phyloP scores from a whole-genome alignment of 2,888 invertebrate species.

The Lepidonotus clava region DNA sequence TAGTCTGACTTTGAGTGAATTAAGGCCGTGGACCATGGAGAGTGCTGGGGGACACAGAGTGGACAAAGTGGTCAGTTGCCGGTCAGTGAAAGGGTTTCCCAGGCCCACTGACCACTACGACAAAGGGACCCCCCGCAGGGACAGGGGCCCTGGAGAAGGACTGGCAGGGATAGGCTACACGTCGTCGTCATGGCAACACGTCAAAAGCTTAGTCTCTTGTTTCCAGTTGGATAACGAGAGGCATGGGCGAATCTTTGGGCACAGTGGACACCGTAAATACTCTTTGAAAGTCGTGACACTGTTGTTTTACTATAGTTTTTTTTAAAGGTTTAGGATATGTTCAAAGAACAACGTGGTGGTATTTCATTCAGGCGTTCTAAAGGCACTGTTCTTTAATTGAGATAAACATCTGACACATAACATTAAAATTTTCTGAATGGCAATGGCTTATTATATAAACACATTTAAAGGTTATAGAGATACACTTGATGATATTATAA shows the following conservation, averaged over 20 bases:
- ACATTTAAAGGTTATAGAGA: too few relatives aligned
- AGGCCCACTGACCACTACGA: background rate
- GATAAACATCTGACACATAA: too few relatives aligned
- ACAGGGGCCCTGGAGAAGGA: background rate
- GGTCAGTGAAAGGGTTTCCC: background rate
- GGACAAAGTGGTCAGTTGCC: background rate
- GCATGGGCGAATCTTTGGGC: background rate
- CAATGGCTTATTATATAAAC: too few relatives aligned
- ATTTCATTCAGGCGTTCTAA: too few relatives aligned
- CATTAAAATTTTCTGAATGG: too few relatives aligned
- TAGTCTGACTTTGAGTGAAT: background rate
- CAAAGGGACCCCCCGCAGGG: background rate
- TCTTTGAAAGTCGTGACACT: too few relatives aligned
- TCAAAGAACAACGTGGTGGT: too few relatives aligned
- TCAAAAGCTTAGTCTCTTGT: too few relatives aligned
- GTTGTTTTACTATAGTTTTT: too few relatives aligned
- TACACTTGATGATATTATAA: too few relatives aligned
- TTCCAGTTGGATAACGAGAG: background rate
- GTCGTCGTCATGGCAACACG: constrained; percentile 3
- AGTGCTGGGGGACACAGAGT: background rate
- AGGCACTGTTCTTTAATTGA: too few relatives aligned
- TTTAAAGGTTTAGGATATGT: too few relatives aligned
- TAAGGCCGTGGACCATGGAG: background rate
- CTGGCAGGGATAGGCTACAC: background rate
- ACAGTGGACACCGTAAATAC: background rate